Conservation (phyloP, 2,888 invertebrate genomes). For the Leucozona laternaria region DNA sequence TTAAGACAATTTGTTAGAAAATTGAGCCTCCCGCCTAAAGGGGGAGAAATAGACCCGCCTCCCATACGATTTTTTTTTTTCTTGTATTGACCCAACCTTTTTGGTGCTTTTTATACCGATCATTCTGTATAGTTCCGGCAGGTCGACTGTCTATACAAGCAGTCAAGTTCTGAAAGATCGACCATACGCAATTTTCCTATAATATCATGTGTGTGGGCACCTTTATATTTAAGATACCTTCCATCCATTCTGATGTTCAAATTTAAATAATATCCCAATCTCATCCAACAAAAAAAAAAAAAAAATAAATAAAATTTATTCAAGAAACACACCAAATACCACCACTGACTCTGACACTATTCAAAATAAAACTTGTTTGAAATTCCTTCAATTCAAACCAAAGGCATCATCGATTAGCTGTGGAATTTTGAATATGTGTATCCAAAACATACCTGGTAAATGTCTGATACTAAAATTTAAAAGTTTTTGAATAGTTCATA, state of each 20-base stretch:
- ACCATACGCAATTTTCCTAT: no score
- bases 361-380: slow-evolving; percentile 60
- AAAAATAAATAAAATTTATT: slow-evolving; percentile 36
- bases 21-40: no score
- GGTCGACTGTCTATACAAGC: no score
- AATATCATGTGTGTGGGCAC: neutral
- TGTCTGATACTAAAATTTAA: slow-evolving; percentile 18
- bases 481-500: slow-evolving; percentile 58
- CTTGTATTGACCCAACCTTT: no score
- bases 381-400: slow-evolving; percentile 48
- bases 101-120: no score
- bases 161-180: no score
- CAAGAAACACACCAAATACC: slow-evolving; percentile 6
- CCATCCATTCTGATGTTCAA: neutral
- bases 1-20: no score
- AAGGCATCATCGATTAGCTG: slow-evolving; percentile 62
- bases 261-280: slow-evolving; percentile 21
- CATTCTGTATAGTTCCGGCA: no score
- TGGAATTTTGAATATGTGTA: slow-evolving; percentile 53
- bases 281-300: slow-evolving; percentile 5
- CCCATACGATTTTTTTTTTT: no score
- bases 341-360: slow-evolving; percentile 60
- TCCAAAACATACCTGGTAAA: slow-evolving; percentile 32
- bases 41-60: no score
- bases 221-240: neutral